phyloP scores from a whole-genome alignment of 2,113 vertebrate genomes.

The Tamias sibiricus region DNA sequence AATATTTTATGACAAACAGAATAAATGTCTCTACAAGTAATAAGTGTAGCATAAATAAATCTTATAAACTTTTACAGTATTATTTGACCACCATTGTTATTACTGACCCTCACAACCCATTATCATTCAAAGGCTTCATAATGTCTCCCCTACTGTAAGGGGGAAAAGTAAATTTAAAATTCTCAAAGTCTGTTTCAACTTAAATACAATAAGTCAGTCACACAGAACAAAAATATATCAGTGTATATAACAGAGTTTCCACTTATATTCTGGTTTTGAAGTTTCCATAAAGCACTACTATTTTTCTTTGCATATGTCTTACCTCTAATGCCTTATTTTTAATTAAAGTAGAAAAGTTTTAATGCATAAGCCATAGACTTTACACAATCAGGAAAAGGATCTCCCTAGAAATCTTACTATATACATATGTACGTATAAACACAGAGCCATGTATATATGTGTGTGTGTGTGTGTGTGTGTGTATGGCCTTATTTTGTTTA shows the following conservation, averaged over 20 bases:
- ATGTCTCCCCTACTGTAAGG: background rate
- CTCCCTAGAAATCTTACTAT: background rate
- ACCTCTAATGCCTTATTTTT: background rate
- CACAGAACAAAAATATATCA: conserved; percentile 10
- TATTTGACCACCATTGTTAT: background rate
- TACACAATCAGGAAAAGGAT: background rate
- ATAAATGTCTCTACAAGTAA: background rate
- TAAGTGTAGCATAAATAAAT: background rate
- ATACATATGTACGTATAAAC: background rate
- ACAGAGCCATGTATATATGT: background rate
- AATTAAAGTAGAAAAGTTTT: conserved; percentile 33
- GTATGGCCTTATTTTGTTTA: background rate
- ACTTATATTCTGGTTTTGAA: background rate
- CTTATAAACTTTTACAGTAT: background rate
- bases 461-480: too few species aligned
- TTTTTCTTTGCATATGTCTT: background rate
- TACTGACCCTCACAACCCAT: background rate
- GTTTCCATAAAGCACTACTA: background rate
- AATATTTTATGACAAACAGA: background rate
- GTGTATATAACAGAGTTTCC: background rate
- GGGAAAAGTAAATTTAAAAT: background rate
- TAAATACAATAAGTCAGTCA: background rate
- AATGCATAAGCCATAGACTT: conserved; percentile 45
- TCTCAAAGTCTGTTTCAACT: conserved; percentile 9
- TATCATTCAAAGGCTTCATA: background rate